Base-by-base conservation (phyloP, 2,797 vertebrate genomes). In the Zenarchopterus dispar region DNA sequence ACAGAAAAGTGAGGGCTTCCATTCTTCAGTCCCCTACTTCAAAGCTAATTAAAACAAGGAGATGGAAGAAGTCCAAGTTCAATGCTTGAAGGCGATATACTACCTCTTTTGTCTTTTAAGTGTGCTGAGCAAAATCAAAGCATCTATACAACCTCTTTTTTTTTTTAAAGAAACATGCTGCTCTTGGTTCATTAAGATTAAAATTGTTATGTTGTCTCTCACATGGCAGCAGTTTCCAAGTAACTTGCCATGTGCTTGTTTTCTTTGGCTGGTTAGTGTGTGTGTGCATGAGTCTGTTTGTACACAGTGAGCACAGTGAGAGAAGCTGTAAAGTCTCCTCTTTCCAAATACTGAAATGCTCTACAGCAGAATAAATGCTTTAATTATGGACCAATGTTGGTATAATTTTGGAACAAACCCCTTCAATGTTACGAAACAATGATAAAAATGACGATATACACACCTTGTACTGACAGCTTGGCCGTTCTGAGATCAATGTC, bases 401-500 rank as follows among this genome's bases (percentile, higher is more conserved):
- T 13, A 36, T 36, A 36, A 10, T 36, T 36, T 36, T 28, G 28
- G 28, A 28, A 28, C 7, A 28, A 28, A 28, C 28, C 28, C 1
- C 24, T 24, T 28, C 28, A 28, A 28, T 28, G 28, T 28, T 6
- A 3, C 8, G 11, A 36, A 36, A 11, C 13, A 36, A 11, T 36
- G 5, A 36, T 11, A 36, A 36, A 10, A 36, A 36, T 11, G 13
- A 36, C 1, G 36, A 62, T 19, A 22, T 49, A 80, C 81, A 66
- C 9, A 97, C 96, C 95, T 94, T 96, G 93, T 18, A 97, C 94
- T 0, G 88, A 83, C 52, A 97, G 93, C 28, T 67, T 92, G 1
- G 95, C 93, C 0, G 88, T 84, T 10, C 58, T 73, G 10, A 47
- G 63, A 0, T 50, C 49, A 5, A 80, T 18, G 1, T 65, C 77